Conservation (phyloP, 2,113 vertebrate genomes). For the Epinephelus fuscoguttatus region DNA sequence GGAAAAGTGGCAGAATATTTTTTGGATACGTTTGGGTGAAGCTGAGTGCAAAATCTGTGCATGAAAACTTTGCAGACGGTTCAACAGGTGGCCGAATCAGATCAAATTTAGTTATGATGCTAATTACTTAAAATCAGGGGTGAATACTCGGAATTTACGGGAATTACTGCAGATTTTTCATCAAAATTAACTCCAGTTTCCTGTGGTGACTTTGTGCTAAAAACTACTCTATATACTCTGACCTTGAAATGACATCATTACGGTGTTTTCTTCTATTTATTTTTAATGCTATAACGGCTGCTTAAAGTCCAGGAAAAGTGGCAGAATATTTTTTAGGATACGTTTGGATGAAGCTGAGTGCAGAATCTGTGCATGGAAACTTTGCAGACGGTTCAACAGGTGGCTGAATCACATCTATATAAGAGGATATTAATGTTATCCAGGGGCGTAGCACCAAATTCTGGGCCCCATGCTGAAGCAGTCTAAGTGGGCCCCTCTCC, state of each 20-base stretch:
- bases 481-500: too few species aligned
- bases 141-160: background rate
- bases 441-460: too few species aligned
- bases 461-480: too few species aligned
- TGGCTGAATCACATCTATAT: background rate
- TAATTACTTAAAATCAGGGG: constrained; percentile 33
- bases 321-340: too few species aligned
- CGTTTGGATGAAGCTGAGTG: background rate
- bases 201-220: background rate
- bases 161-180: constrained; percentile 31
- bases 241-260: constrained; percentile 21
- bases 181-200: constrained; percentile 26
- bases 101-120: background rate
- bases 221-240: background rate
- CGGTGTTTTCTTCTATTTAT: background rate
- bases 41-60: background rate
- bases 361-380: background rate
- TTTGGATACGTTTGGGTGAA: background rate
- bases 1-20: background rate
- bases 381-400: constrained; percentile 24
- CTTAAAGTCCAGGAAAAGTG: background rate
- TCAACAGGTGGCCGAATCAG: constrained; percentile 25
- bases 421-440: background rate
- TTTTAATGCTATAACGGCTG: background rate
- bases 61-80: background rate